Percentiles rank a stretch among this genome's conserved stretches.
phyloP scores from a whole-genome alignment of 2,888 invertebrate genomes.

The Cantharis lateralis region DNA sequence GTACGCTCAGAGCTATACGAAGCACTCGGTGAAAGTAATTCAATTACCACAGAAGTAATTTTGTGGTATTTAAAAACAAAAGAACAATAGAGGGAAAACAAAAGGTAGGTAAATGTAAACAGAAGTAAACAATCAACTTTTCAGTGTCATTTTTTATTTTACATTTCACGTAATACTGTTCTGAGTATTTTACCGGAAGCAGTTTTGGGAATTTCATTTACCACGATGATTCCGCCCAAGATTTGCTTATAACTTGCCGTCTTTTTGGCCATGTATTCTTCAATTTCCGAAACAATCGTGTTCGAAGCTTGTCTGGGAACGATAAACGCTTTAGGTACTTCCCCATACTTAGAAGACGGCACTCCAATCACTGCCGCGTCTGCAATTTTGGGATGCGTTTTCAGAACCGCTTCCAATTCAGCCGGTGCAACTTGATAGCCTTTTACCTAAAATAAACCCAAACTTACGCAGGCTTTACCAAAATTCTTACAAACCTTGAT shows the following conservation, averaged over 20 bases:
- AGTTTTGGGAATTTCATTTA: slow-evolving; percentile 74
- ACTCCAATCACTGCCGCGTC: slow-evolving; percentile 84
- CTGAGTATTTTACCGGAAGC: slow-evolving; percentile 79
- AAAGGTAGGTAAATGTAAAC: no score
- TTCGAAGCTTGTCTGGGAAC: slow-evolving; percentile 57
- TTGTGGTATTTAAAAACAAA: no score
- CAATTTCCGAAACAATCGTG: slow-evolving; percentile 61
- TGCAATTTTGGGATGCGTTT: slow-evolving; percentile 70
- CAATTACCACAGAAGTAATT: no score
- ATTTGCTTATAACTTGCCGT: slow-evolving; percentile 78
- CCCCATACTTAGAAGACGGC: slow-evolving; percentile 68
- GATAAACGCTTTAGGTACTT: slow-evolving; percentile 75
- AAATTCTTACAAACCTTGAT: no score
- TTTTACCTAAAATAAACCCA: slow-evolving; percentile 47
- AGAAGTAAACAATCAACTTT: neutral
- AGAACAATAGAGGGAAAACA: no score
- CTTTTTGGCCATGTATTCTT: slow-evolving; percentile 64
- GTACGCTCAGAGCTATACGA: no score
- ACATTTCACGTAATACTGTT: neutral
- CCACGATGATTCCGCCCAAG: slow-evolving; percentile 66
- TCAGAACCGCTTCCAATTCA: slow-evolving; percentile 75
- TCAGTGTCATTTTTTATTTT: neutral
- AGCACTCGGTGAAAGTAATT: no score
- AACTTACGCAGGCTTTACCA: no score
- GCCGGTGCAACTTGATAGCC: slow-evolving; percentile 84